Base-by-base conservation (phyloP, 1,140 invertebrate species). In the Aphidius gifuensis region DNA sequence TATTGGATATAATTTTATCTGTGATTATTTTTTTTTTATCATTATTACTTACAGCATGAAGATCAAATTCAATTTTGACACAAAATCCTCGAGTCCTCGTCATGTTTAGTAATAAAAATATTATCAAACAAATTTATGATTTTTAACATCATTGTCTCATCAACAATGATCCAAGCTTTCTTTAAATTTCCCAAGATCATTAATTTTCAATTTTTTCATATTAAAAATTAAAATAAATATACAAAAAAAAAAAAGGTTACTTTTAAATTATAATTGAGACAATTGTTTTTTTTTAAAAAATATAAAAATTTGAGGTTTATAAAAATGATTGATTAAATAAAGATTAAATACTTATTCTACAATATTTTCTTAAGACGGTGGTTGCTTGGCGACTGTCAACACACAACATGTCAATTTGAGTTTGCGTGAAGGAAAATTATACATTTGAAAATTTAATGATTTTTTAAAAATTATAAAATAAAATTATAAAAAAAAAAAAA, bases 11-110 rank as follows among this genome's bases (percentile, higher is more conserved):
- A 50, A 38, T 57, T 42, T 60, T 55, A 39, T 39, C 21, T 8
- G 53, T 16, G 16, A 39, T 9, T n/a, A 58, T n/a, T 11, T 32
- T 23, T 60, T 45, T 38, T 60, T 43, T 56, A 9, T 43, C 71
- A 32, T 32, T 32, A 32, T 32, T 3, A 73, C 73, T 70, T 69
- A 81, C 79, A 47, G 79, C 78, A 61, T 80, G 76, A 55, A 81
- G 56, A 57, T 81, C 73, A n/a, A 81, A 57, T 40, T 74, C 73
- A 60, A 80, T 67, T 60, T 74, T 79, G n/a, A 81, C 73, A 49
- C 65, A 73, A 66, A 80, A 81, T 58, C 78, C 78, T 68, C 69
- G 73, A 66, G 73, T 72, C 16, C 16, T 16, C 66, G 73, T 64
- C 79, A 81, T 81, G 4, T 32, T 32, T 32, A 32, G 23, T 32